A percentile compares a stretch with the other conserved stretches of the same genome.
These are phyloP conservation scores for Bradypodion pumilum DNA, from an alignment of 2,797 vertebrate species.

Conservation along the genomic window DNA sequence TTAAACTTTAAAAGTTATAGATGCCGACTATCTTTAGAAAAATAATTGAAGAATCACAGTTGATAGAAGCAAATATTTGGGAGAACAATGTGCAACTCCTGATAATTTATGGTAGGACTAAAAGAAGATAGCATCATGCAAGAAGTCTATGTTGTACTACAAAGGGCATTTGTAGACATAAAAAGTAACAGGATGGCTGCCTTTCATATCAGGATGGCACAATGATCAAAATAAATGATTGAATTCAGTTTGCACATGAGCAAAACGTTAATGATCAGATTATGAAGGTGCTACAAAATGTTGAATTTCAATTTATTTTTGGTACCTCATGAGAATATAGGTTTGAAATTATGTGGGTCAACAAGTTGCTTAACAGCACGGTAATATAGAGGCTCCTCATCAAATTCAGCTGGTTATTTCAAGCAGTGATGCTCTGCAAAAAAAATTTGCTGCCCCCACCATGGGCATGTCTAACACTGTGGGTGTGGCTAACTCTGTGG, in stretches of 20 bases:
- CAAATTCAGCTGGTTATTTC: not conserved
- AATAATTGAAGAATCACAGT: constrained; percentile 22
- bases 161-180: not conserved
- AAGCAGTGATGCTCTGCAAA: no score
- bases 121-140: not conserved
- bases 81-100: not conserved
- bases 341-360: not conserved
- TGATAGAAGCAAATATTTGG: not conserved
- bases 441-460: no score
- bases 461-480: no score
- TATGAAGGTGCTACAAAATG: not conserved
- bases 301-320: no score
- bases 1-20: constrained; percentile 8
- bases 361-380: not conserved
- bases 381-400: not conserved
- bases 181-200: not conserved
- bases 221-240: not conserved
- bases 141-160: constrained; percentile 5
- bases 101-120: constrained; percentile 9
- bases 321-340: not conserved
- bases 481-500: no score
- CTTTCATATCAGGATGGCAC: not conserved
- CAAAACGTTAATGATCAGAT: not conserved
- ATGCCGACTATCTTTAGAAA: constrained; percentile 7
- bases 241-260: not conserved